phyloP scores from a whole-genome alignment of 2,888 invertebrate species.

The Oscheius sp. region DNA sequence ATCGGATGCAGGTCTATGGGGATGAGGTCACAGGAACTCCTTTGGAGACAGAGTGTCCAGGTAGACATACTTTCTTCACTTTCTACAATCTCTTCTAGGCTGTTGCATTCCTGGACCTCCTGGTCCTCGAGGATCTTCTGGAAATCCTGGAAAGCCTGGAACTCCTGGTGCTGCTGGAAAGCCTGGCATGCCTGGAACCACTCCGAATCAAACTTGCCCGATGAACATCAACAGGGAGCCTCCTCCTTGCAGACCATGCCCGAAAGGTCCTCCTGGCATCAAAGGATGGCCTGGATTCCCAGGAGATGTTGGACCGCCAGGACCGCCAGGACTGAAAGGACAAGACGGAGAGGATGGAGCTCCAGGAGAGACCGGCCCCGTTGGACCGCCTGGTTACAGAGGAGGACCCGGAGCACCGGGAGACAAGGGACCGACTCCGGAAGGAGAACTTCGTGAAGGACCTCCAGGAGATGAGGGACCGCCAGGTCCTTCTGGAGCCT shows the following conservation, averaged over 20 bases:
- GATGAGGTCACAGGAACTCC: slow-evolving; percentile 71
- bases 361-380: slow-evolving; percentile 65
- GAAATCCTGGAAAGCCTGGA: slow-evolving; percentile 70
- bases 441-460: slow-evolving; percentile 65
- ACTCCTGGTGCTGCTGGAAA: slow-evolving; percentile 65
- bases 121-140: slow-evolving; percentile 71
- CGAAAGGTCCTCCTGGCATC: slow-evolving; percentile 68
- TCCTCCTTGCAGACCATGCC: slow-evolving; percentile 72
- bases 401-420: slow-evolving; percentile 73
- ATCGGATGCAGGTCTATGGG: slow-evolving; percentile 50
- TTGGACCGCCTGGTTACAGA: slow-evolving; percentile 63
- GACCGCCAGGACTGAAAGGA: slow-evolving; percentile 71
- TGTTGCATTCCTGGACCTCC: slow-evolving; percentile 70
- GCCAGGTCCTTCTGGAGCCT: slow-evolving; percentile 71
- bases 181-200: slow-evolving; percentile 70
- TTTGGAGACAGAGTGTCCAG: slow-evolving; percentile 72
- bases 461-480: slow-evolving; percentile 73
- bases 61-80: slow-evolving; percentile 29
- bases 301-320: slow-evolving; percentile 69
- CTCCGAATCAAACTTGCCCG: slow-evolving; percentile 73
- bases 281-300: slow-evolving; percentile 74
- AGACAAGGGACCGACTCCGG: slow-evolving; percentile 73
- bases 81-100: slow-evolving; percentile 38
- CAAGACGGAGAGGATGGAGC: slow-evolving; percentile 71
- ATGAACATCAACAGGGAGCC: slow-evolving; percentile 68